These are phyloP conservation scores for Sebastes hubbsi DNA, from an alignment of 2,797 vertebrate species.

Conservation along the genomic window DNA sequence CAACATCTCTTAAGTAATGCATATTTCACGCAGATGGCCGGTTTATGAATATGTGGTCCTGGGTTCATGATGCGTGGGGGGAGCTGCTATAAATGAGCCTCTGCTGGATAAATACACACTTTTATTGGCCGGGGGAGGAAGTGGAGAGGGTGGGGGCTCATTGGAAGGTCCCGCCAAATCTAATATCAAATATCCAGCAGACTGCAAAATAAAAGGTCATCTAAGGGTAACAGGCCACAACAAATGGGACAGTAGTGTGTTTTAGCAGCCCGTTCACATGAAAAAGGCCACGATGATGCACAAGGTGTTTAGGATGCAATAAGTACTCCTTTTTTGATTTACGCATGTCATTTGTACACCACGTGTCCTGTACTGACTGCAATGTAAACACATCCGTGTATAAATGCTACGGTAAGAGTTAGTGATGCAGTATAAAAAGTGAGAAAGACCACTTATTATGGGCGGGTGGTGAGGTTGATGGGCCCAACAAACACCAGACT, in stretches of 20 bases:
- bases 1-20: conserved; percentile 58
- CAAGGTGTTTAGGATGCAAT: too few relatives aligned
- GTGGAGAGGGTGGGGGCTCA: not conserved
- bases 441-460: too few relatives aligned
- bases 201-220: conserved; percentile 43
- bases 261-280: too few relatives aligned
- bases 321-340: too few relatives aligned
- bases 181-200: conserved; percentile 25
- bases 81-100: conserved; percentile 52
- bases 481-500: too few relatives aligned
- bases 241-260: not conserved
- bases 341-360: too few relatives aligned
- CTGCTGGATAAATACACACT: conserved; percentile 52
- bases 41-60: conserved; percentile 68
- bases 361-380: too few relatives aligned
- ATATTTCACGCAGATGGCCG: conserved; percentile 75
- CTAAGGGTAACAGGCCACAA: conserved; percentile 34
- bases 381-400: too few relatives aligned
- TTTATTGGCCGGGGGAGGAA: conserved; percentile 42
- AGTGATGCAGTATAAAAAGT: too few relatives aligned
- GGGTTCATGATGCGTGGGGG: conserved; percentile 61
- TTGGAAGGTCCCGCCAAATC: conserved; percentile 37
- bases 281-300: too few relatives aligned
- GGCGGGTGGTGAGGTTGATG: too few relatives aligned
- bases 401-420: too few relatives aligned